phyloP scores from a whole-genome alignment of 2,888 invertebrate species.

The Perithous albicinctus region DNA sequence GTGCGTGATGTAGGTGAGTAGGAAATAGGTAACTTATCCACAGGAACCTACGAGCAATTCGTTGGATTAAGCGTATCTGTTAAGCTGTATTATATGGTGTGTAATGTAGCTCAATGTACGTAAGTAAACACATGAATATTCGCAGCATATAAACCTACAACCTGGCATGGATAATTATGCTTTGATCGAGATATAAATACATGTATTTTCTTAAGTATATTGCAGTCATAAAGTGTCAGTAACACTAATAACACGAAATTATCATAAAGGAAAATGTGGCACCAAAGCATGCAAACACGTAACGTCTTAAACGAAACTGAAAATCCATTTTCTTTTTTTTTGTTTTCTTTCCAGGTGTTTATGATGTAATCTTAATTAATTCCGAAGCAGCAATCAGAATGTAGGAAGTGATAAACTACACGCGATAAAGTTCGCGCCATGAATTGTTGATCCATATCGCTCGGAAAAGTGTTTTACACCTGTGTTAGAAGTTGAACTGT shows the following conservation, averaged over 20 bases:
- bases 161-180: neutral
- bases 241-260: neutral
- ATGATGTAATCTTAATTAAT: slow-evolving; percentile 2
- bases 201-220: neutral
- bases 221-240: neutral
- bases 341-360: no score
- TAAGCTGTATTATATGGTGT: neutral
- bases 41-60: slow-evolving; percentile 11
- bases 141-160: neutral
- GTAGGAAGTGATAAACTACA: neutral
- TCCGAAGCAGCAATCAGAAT: neutral
- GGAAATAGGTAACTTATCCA: slow-evolving; percentile 34
- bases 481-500: neutral
- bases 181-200: neutral
- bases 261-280: neutral
- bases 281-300: neutral
- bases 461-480: neutral
- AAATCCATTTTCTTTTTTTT: neutral
- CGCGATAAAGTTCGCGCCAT: slow-evolving; percentile 5
- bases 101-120: neutral
- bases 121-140: neutral
- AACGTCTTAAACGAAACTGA: neutral
- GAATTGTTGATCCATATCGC: neutral
- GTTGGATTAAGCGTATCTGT: slow-evolving; percentile 3
- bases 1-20: slow-evolving; percentile 61